These are phyloP conservation scores for Calephelis perditalis DNA, from an alignment of 2,888 invertebrate genomes.

Conservation along the genomic window DNA sequence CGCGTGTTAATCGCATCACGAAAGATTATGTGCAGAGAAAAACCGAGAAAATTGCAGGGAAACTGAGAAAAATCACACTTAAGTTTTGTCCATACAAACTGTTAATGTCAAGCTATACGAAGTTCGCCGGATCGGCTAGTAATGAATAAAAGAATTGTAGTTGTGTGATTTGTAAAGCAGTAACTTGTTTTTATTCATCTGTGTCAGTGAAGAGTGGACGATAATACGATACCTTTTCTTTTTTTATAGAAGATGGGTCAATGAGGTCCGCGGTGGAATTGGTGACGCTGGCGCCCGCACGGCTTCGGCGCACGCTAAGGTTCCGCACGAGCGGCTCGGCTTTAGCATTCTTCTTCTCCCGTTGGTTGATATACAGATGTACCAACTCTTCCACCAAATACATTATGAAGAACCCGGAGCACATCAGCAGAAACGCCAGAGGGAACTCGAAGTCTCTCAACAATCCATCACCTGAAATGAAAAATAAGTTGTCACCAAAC, in stretches of 20 bases:
- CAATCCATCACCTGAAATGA: conserved; percentile 45
- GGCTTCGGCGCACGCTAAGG: conserved; percentile 60
- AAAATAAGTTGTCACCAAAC: not conserved
- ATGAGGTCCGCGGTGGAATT: conserved; percentile 68
- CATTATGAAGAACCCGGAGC: conserved; percentile 86
- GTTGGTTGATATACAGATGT: conserved; percentile 79
- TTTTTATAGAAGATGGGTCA: conserved; percentile 45
- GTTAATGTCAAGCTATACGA: no score
- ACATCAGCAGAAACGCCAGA: conserved; percentile 84
- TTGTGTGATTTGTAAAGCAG: no score
- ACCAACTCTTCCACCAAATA: conserved; percentile 89
- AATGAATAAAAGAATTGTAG: no score
- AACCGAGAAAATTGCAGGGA: no score
- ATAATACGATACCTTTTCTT: conserved; percentile 37
- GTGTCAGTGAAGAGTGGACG: no score
- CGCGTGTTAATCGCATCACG: no score
- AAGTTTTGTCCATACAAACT: no score
- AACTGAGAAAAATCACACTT: no score
- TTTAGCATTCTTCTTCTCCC: conserved; percentile 56
- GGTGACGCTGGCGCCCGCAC: conserved; percentile 40
- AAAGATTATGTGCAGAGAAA: no score
- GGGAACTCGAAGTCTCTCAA: conserved; percentile 79
- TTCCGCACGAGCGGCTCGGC: conserved; percentile 57
- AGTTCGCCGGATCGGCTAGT: no score
- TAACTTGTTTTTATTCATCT: no score